Conservation (phyloP, 2,113 vertebrate genomes). For the Bombycilla garrulus region DNA sequence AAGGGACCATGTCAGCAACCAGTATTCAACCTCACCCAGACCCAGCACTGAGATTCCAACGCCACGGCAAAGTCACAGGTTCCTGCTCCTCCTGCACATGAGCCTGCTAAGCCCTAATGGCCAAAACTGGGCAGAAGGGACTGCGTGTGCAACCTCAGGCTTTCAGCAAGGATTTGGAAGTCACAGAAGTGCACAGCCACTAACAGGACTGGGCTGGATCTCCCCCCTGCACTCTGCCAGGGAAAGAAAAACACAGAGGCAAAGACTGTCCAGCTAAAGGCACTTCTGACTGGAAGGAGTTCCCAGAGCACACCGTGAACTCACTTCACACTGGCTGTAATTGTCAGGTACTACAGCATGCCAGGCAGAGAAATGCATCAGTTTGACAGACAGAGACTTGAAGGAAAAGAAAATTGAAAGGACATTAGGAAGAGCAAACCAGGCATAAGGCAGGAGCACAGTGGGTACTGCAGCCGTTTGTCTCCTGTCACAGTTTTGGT, state of each 20-base stretch:
- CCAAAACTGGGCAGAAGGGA: not conserved
- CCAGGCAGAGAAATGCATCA: slow-evolving; percentile 44
- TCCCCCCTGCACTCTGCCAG: not conserved
- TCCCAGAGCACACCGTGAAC: not conserved
- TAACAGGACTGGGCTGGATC: not conserved
- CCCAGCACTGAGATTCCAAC: not conserved
- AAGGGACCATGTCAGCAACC: not conserved
- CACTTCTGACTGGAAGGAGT: not conserved
- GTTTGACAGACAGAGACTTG: slow-evolving; percentile 32
- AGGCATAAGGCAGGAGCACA: not conserved
- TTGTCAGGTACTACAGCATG: not conserved
- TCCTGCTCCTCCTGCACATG: not conserved
- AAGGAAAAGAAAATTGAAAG: slow-evolving; percentile 32
- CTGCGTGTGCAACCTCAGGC: accelerated
- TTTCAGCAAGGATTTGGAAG: not conserved
- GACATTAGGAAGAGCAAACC: not conserved
- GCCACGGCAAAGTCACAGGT: not conserved
- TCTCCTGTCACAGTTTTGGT: not conserved
- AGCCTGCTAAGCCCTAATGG: not conserved
- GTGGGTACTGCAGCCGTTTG: not conserved
- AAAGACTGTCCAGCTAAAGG: not conserved
- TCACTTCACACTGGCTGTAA: not conserved
- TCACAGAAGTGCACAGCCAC: accelerated
- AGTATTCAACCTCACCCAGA: not conserved
- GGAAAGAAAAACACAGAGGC: not conserved